Evolutionary conservation across 2,888 invertebrate genomes (phyloP), one percentile per base, ranked within the genome.

Genomic region (Callyntrura guangdongensis): DNA sequence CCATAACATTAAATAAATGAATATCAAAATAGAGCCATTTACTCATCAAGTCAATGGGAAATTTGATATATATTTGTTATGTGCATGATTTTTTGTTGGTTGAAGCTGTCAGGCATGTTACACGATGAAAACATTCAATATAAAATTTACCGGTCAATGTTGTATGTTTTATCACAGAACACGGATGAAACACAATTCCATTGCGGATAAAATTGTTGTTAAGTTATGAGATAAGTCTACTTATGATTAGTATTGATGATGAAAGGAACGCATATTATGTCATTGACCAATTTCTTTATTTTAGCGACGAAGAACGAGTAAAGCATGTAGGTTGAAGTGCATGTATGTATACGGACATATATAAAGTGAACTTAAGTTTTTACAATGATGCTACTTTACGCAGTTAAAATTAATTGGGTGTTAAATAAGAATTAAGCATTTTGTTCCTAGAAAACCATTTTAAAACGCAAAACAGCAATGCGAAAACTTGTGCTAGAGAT

Each of bases 31-130:
- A 2, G 74, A 49, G 74, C 74, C 74, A 74, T 49, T 74, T 74
- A 49, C 49, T 49, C 49, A 74, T 74, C 47, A 74, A 74, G 49
- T 22, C 49, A 74, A 49, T 74, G 74, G 74, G 74, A 74, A 74
- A 74, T 20, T 20, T 74, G 74, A 74, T 74, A 74, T n/a, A n/a
- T n/a, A 74, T 47, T 74, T 74, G 72, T 72, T 47, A 17, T 20
- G 17, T n/a, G 59, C 59, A 59, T 20, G 59, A 36, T n/a, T n/a
- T n/a, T n/a, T n/a, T 56, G 12, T 3, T 56, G 56, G 14, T 14
- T 53, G n/a, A 12, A 5, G 53, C 11, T 53, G 53, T 53, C 53
- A 14, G 53, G 12, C 5, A 53, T 53, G 53, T 53, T n/a, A 53
- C 53, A 53, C n/a, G 12, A 53, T 53, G 53, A 9, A 20, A 5